phyloP scores from a whole-genome alignment of 2,888 invertebrate species.

The Plutella xylostella region DNA sequence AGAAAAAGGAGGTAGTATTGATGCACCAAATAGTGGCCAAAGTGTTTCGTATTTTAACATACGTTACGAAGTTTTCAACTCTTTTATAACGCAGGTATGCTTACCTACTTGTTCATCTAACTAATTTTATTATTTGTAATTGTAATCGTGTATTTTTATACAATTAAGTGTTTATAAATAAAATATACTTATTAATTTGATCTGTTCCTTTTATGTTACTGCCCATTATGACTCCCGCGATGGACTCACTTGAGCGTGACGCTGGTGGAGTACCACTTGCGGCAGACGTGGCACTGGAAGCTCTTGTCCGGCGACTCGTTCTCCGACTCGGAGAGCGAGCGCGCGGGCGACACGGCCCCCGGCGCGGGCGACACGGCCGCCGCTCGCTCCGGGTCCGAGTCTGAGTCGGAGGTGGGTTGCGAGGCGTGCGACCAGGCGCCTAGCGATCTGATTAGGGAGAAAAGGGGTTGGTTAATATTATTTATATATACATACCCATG shows the following conservation, averaged over 20 bases:
- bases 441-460: constrained; percentile 33
- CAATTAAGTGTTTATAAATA: too few relatives aligned
- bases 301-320: constrained; percentile 60
- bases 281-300: constrained; percentile 59
- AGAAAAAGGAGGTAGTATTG: too few relatives aligned
- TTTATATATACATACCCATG: too few relatives aligned
- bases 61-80: too few relatives aligned
- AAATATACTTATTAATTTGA: too few relatives aligned
- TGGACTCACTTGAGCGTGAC: constrained; percentile 59
- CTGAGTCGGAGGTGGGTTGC: constrained; percentile 26
- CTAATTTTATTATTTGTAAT: too few relatives aligned
- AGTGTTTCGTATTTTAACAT: too few relatives aligned
- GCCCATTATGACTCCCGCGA: neutral
- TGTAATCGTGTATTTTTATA: too few relatives aligned
- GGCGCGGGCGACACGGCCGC: constrained; percentile 20
- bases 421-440: constrained; percentile 41
- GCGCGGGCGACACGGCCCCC: constrained; percentile 30
- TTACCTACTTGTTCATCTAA: too few relatives aligned
- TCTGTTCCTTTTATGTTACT: too few relatives aligned
- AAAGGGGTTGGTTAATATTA: neutral
- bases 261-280: constrained; percentile 60
- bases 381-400: constrained; percentile 36
- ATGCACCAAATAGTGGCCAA: too few relatives aligned
- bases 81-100: too few relatives aligned
- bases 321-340: constrained; percentile 43